Conservation (phyloP, 1,140 invertebrate species). For the Paracyclopina nana region DNA sequence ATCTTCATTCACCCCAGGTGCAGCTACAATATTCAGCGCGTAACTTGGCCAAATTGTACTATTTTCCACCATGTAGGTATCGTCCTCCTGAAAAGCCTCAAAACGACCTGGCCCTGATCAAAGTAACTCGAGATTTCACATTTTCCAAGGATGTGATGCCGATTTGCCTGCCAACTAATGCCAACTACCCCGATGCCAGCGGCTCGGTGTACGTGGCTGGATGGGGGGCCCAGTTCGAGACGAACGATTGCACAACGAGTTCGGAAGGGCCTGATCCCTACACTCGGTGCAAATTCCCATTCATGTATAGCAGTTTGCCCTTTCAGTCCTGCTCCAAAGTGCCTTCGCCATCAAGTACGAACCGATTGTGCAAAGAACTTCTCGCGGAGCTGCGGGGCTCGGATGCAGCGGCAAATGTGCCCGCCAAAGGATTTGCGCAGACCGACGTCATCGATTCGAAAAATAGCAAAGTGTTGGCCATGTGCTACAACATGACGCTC, state of each 20-base stretch:
- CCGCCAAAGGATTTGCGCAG: no score
- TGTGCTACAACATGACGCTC: no score
- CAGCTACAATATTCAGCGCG: neutral
- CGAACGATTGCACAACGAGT: slow-evolving; percentile 5
- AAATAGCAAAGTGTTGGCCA: no score
- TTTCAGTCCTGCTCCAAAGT: no score
- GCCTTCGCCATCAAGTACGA: no score
- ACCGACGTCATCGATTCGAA: no score
- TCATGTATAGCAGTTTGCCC: no score
- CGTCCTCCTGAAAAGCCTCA: neutral
- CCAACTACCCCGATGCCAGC: neutral
- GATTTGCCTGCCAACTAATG: neutral
- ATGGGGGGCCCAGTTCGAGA: neutral
- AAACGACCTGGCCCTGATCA: neutral
- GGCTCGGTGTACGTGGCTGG: neutral
- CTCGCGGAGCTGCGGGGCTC: no score
- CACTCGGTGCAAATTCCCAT: slow-evolving; percentile 5
- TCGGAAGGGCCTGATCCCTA: neutral
- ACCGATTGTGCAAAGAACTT: no score
- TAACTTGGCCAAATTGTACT: neutral
- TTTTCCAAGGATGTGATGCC: neutral
- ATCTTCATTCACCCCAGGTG: neutral
- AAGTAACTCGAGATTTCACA: neutral
- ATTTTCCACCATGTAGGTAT: neutral
- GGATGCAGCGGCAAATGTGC: no score